Percentiles rank a stretch among this genome's conserved stretches.
Evolutionary conservation across 2,797 vertebrate genomes (phyloP).

Genomic region (Jordanella pulchra): DNA sequence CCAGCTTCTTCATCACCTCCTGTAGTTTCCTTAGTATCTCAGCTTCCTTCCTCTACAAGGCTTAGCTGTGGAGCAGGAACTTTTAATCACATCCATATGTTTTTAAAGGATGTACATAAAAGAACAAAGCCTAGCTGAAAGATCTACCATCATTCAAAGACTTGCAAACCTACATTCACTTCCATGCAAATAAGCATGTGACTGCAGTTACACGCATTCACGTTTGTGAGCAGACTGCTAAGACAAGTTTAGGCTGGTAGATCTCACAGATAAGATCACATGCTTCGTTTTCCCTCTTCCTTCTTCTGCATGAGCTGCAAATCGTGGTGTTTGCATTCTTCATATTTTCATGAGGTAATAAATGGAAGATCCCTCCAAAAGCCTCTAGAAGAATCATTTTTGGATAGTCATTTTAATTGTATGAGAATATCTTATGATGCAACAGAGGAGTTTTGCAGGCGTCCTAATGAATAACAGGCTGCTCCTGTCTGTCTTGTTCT

Average conservation of each 20-base stretch:
- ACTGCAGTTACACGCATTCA: constrained; percentile 1
- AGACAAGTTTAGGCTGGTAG: constrained; percentile 73
- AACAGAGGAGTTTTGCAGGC: constrained; percentile 26
- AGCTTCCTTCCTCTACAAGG: constrained; percentile 45
- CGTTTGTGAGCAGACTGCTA: constrained; percentile 45
- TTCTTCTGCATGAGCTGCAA: constrained; percentile 39
- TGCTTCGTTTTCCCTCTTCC: constrained; percentile 26
- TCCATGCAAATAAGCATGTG: constrained; percentile 4
- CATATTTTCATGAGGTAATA: constrained; percentile 74
- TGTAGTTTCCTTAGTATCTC: constrained; percentile 35
- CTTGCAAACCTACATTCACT: constrained; percentile 36
- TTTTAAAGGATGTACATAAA: constrained; percentile 38
- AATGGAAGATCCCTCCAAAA: constrained; percentile 53
- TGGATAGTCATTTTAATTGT: constrained; percentile 9
- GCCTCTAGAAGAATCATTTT: constrained; percentile 40
- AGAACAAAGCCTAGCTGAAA: constrained; percentile 34
- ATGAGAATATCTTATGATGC: constrained; percentile 13
- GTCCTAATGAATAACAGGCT: constrained; percentile 37
- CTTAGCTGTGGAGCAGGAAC: constrained; percentile 59
- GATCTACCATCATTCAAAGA: constrained; percentile 20
- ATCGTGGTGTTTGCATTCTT: constrained; percentile 68
- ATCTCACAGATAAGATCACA: constrained; percentile 54
- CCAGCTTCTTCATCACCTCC: constrained; percentile 15
- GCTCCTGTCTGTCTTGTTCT: constrained; percentile 47
- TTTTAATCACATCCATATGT: constrained; percentile 75